A percentile compares a stretch with the other conserved stretches of the same genome.
These are phyloP conservation scores for Caenorhabditis sp. DNA, from an alignment of 2,888 invertebrate species.

Conservation along the genomic window DNA sequence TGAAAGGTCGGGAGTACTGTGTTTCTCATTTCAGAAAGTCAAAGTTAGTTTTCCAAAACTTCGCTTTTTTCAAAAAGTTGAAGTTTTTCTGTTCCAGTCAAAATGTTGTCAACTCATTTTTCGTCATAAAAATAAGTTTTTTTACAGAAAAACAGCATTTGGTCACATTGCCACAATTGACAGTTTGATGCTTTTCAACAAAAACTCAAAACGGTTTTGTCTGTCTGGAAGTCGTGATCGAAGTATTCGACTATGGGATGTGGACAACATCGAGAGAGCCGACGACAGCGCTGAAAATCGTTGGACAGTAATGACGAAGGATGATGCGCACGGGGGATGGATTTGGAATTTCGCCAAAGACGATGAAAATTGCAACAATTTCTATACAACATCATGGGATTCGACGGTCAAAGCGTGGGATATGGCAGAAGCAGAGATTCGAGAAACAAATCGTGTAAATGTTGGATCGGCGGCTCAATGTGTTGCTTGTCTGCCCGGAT, in stretches of 20 bases:
- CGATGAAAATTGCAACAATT: neutral
- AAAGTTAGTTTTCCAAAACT: too few relatives aligned
- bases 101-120: neutral
- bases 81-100: neutral
- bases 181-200: slow-evolving; percentile 33
- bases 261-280: slow-evolving; percentile 16
- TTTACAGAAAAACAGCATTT: slow-evolving; percentile 9
- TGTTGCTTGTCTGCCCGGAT: slow-evolving; percentile 9
- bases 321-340: slow-evolving; percentile 30
- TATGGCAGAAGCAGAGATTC: neutral
- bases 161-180: slow-evolving; percentile 47
- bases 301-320: slow-evolving; percentile 26
- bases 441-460: slow-evolving; percentile 9
- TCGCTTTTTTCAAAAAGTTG: neutral
- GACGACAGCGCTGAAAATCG: slow-evolving; percentile 5
- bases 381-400: slow-evolving; percentile 38
- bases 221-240: slow-evolving; percentile 44
- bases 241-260: slow-evolving; percentile 42
- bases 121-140: neutral
- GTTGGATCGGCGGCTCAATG: slow-evolving; percentile 39
- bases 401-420: slow-evolving; percentile 31
- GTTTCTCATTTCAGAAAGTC: too few relatives aligned
- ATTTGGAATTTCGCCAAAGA: slow-evolving; percentile 36
- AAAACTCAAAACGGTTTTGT: slow-evolving; percentile 33
- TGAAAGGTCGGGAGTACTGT: too few relatives aligned